Evolutionary conservation across 2,797 vertebrate genomes (phyloP), one percentile per base, ranked within the genome.

Genomic region (Cynodonichthys magdalenae): DNA sequence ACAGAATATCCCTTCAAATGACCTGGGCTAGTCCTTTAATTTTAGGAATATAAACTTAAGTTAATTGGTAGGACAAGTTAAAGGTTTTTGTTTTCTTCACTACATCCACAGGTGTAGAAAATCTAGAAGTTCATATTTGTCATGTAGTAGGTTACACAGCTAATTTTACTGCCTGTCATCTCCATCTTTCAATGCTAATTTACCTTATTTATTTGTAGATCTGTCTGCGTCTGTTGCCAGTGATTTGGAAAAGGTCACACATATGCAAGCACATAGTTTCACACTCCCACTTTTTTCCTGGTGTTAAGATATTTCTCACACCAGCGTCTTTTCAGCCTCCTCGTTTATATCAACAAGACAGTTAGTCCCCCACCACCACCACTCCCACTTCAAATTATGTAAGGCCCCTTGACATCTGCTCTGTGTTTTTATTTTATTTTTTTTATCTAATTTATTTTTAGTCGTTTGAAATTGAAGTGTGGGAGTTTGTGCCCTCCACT

Each of bases 361-460:
- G 92, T 70, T 66, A 28, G 57, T 79, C 92, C 68, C 89, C 92
- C 88, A 86, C n/a, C 24, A 24, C 24, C 24, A 24, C 24, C 24
- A 10, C 27, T 53, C 90, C 36, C 36, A 14, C 36, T 92, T 93
- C 90, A 93, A 95, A 95, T 96, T 95, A 91, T 62, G 93, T 94
- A 93, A 95, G 92, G 39, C 71, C 93, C 93, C 95, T 95, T 96
- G 95, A 95, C 95, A 96, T 96, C 95, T 95, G 95, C 94, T 93
- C 72, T n/a, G 0, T 67, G 76, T 81, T 85, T 81, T 83, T 82
- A 80, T 78, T 80, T 75, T 71, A 94, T 66, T 66, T 51, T 94
- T 95, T 45, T 63, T 52, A 58, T 76, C 66, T 53, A 44, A 59
- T 82, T 75, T 79, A 94, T 96, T 96, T 96, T 95, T 95, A 94